Evolutionary conservation across 2,113 vertebrate genomes (phyloP), one percentile per base, ranked within the genome.

Genomic region (Girardinichthys multiradiatus): DNA sequence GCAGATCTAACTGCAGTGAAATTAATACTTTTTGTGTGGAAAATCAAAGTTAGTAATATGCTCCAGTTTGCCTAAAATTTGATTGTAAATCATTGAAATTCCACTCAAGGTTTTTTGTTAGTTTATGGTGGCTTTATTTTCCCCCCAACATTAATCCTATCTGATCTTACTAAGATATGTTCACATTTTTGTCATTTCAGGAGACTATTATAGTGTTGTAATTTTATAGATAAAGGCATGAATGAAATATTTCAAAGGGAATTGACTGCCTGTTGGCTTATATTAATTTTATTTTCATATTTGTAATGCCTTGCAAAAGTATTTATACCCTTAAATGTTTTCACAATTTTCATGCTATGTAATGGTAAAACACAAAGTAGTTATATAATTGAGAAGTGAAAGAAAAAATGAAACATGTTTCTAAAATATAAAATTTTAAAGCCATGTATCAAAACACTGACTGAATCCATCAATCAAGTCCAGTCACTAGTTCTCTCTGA

Each of bases 41-140:
- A 77, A 74, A 69, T 72, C 68, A 77, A 71, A 73, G 54, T 65
- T 71, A 76, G 42, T 67, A 26, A 19, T 51, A 79, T 60, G 64
- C 45, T 51, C 72, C 59, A 61, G 48, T 81, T 70, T 65, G n/a
- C 14, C 60, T 57, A 58, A 79, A 13, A 29, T 15, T 29, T 39
- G 57, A 80, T 68, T 28, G 51, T 66, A 72, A 83, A 81, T 79
- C 37, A 74, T 59, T 30, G 27, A 54, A 35, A 62, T 81, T 84
- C 33, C 76, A 79, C 33, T 73, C 29, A 17, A 73, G 58, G 58
- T 58, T 60, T 66, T 69, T 17, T 37, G 27, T 82, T 13, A 12
- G 51, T 73, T 57, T 57, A 27, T 19, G n/a, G 26, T 12, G 28
- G 33, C 28, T 72, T 61, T 70, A 24, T 70, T 68, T 74, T 31